Conservation (phyloP, 1,140 invertebrate genomes). For the Diachasma alloeum region DNA sequence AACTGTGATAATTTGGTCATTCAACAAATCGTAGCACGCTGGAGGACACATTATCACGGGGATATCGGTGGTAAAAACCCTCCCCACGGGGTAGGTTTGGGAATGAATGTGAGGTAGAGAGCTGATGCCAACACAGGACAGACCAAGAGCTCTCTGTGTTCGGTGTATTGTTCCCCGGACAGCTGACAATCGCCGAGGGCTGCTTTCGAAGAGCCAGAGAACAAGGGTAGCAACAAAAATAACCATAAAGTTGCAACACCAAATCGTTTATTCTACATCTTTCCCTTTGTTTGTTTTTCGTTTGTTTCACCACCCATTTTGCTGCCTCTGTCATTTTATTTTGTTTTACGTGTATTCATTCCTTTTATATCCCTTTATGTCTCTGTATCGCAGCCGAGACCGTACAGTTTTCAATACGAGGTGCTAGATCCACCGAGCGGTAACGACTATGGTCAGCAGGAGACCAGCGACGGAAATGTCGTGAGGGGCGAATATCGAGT, state of each 20-base stretch:
- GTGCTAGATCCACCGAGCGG: slow-evolving; percentile 78
- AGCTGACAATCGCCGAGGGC: not conserved
- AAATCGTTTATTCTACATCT: slow-evolving; percentile 12
- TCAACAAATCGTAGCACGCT: slow-evolving; percentile 25
- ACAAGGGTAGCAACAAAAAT: not conserved
- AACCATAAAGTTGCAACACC: not conserved
- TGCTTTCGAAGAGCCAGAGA: not conserved
- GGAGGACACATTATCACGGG: slow-evolving; percentile 16
- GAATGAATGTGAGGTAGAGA: not conserved
- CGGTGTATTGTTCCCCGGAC: not conserved
- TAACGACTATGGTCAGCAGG: slow-evolving; percentile 76
- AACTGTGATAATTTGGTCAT: slow-evolving; percentile 25
- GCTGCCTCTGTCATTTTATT: not conserved
- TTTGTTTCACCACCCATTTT: not conserved
- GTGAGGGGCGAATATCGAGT: slow-evolving; percentile 78
- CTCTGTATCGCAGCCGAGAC: slow-evolving; percentile 68
- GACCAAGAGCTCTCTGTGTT: not conserved
- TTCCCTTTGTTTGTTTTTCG: slow-evolving; percentile 6
- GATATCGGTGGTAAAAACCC: not conserved
- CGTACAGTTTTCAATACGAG: slow-evolving; percentile 81
- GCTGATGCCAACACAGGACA: not conserved
- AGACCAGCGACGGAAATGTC: slow-evolving; percentile 75
- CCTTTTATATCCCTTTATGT: not conserved
- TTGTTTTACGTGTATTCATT: slow-evolving; percentile 13
- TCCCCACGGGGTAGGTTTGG: not conserved